Conservation (phyloP, 2,113 vertebrate genomes). For the Casuarius casuarius region DNA sequence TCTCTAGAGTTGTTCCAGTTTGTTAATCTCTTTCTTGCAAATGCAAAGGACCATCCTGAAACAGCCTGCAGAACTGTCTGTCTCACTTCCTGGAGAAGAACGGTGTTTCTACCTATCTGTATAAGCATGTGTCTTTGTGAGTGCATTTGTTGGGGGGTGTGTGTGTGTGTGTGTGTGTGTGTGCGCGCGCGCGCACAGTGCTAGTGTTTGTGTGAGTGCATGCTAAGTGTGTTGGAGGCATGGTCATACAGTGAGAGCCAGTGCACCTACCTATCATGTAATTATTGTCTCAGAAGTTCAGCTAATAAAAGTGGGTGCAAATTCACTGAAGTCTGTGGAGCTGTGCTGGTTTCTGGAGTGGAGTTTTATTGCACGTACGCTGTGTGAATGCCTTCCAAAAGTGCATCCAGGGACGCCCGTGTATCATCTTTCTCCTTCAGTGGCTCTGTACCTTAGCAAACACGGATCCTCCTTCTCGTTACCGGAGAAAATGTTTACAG, state of each 20-base stretch:
- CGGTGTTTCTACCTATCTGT: background rate
- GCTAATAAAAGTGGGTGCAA: background rate
- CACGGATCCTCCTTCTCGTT: background rate
- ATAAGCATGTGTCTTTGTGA: fast-evolving
- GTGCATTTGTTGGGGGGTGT: background rate
- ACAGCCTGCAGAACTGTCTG: background rate
- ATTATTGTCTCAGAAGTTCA: background rate
- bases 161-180: too few species aligned
- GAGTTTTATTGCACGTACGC: background rate
- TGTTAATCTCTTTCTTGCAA: background rate
- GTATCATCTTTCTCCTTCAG: background rate
- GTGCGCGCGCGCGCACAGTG: background rate
- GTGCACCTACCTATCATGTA: fast-evolving
- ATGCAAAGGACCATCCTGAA: background rate
- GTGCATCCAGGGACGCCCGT: background rate
- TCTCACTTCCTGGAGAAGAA: background rate
- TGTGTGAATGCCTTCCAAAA: background rate
- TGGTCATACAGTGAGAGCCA: background rate
- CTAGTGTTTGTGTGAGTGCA: background rate
- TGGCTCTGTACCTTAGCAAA: background rate
- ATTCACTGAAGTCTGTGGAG: background rate
- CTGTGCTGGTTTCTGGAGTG: background rate
- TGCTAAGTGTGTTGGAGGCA: background rate
- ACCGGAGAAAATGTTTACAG: conserved; percentile 11
- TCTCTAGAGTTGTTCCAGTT: background rate